Conservation (phyloP, 1,140 invertebrate genomes). For the Oncopodura yosiiana region DNA sequence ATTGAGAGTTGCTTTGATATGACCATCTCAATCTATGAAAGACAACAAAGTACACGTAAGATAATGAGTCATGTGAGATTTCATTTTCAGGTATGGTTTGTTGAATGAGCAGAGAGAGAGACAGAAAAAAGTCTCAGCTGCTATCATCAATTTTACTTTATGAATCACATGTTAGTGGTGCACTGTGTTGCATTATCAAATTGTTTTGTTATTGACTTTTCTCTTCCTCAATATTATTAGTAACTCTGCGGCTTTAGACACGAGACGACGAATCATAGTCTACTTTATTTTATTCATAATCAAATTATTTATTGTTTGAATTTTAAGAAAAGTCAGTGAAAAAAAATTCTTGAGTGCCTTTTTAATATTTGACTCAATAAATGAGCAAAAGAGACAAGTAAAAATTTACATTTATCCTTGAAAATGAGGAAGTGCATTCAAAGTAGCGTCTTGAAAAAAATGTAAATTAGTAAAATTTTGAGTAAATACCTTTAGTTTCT, state of each 20-base stretch:
- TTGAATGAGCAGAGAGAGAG: neutral
- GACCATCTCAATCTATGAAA: neutral
- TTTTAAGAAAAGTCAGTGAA: no score
- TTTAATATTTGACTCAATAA: no score
- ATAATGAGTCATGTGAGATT: neutral
- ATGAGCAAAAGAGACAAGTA: no score
- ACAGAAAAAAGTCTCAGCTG: neutral
- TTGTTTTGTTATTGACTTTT: neutral
- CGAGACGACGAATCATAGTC: no score
- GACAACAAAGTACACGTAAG: neutral
- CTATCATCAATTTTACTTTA: neutral
- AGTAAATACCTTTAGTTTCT: no score
- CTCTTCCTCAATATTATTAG: neutral
- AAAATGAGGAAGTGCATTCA: no score
- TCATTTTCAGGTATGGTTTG: neutral
- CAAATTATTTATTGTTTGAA: no score
- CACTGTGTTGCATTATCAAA: neutral
- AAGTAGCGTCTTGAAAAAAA: no score
- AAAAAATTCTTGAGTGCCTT: neutral
- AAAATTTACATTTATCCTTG: no score
- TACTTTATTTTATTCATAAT: no score
- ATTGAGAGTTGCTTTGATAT: conserved; percentile 38
- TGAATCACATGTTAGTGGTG: neutral
- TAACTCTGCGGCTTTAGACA: no score
- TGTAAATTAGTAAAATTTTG: no score